These are phyloP conservation scores for Phenganax subtilis DNA, from an alignment of 92 coral and sea anemone species.

Conservation along the genomic window DNA sequence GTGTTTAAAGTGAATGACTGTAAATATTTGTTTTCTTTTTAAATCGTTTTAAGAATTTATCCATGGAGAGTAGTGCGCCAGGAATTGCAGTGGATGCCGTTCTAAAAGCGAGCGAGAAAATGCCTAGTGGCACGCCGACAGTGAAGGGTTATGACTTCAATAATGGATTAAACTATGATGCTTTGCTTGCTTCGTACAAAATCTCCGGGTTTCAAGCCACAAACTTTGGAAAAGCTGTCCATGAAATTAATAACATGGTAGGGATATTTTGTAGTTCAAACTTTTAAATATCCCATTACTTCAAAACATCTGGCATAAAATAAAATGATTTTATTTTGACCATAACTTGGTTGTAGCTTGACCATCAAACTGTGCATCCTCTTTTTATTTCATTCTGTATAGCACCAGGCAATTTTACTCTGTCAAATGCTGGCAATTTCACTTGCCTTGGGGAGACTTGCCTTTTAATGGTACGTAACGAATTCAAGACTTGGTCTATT, in stretches of 20 bases:
- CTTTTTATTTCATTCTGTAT: too few relatives aligned
- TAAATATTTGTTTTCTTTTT: too few relatives aligned
- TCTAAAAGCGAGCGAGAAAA: constrained; percentile 58
- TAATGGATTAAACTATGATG: constrained; percentile 73
- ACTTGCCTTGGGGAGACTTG: too few relatives aligned
- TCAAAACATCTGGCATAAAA: background rate
- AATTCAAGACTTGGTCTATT: too few relatives aligned
- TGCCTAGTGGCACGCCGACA: constrained; percentile 64
- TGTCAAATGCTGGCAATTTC: too few relatives aligned
- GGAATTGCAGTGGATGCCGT: constrained; percentile 53
- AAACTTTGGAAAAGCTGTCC: constrained; percentile 86
- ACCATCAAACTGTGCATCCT: too few relatives aligned
- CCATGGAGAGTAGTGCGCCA: constrained; percentile 41
- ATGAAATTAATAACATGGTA: constrained; percentile 91
- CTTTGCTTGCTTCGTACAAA: constrained; percentile 63
- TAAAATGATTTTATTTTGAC: background rate
- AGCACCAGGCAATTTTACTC: too few relatives aligned
- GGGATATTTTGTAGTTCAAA: background rate
- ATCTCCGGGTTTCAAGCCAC: constrained; percentile 87
- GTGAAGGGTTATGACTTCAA: constrained; percentile 89
- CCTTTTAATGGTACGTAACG: too few relatives aligned
- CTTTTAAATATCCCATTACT: background rate
- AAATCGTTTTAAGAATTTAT: too few relatives aligned
- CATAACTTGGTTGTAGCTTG: too few relatives aligned
- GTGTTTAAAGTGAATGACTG: background rate